Evolutionary conservation across 2,113 vertebrate species (phyloP), one percentile per base, ranked within the genome.

Genomic region (Aptenodytes patagonicus): DNA sequence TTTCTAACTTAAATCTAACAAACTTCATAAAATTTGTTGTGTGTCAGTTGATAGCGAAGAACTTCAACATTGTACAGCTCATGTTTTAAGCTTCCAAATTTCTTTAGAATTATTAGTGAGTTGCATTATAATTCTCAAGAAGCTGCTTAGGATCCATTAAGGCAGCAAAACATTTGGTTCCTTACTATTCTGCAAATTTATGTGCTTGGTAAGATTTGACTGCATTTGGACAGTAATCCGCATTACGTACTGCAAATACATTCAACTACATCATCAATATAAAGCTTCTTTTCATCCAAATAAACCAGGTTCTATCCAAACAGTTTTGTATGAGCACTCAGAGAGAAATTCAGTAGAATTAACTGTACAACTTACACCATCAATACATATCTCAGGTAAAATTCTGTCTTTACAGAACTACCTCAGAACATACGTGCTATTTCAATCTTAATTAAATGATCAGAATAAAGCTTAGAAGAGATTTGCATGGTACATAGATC

Each of bases 1-100:
- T 44, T 89, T 91, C 72, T 58, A 95, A 93, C 6, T 55, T 54
- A 83, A 95, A 84, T 71, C n/a, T 80, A 84, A 93, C 55, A 84
- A 73, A 62, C 18, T 55, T n/a, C 18, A 47, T 69, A 66, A 81
- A 89, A 75, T 70, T 26, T 54, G 3, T 32, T 72, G 24, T 26
- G 5, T 36, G 36, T 71, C 61, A 89, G 13, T 42, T 77, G 32
- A 83, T 36, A 61, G 38, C 24, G 29, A 77, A 77, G n/a, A 84
- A 79, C 17, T 90, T 81, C 34, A 76, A 31, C 31, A 31, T 40
- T 61, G 21, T 29, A 73, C 57, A 93, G 47, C 10, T 92, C 40
- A 42, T 21, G 19, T 89, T 78, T 70, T 89, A 91, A 83, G 47
- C 10, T 87, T 65, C 38, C 42, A 66, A 57, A 54, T 62, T n/a